A percentile compares a stretch with the other conserved stretches of the same genome.
Conservation (phyloP, 2,888 invertebrate species). For the Pammene fasciana region DNA sequence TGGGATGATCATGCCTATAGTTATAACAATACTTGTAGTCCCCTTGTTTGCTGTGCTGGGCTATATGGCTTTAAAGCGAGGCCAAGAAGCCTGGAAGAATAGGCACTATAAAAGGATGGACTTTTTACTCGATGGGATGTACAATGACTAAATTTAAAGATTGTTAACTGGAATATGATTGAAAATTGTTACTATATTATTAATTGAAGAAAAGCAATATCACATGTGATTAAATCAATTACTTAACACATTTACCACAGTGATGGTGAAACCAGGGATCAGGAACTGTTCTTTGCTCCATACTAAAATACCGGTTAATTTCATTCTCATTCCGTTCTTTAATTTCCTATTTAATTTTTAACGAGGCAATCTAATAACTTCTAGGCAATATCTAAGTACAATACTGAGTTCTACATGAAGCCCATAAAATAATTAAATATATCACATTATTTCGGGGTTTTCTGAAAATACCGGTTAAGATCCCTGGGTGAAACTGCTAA, state of each 20-base stretch:
- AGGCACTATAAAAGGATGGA: constrained; percentile 94
- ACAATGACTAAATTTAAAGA: constrained; percentile 85
- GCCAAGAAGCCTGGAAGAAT: constrained; percentile 93
- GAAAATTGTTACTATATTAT: not conserved
- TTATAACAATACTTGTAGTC: constrained; percentile 88
- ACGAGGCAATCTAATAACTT: no score
- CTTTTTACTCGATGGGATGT: constrained; percentile 94
- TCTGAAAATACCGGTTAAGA: no score
- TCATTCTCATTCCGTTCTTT: no score
- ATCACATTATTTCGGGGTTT: no score
- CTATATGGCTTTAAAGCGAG: constrained; percentile 86
- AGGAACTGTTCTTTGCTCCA: no score
- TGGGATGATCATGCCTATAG: constrained; percentile 89
- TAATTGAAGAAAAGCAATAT: constrained; percentile 19
- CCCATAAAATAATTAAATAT: no score
- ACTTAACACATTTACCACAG: not conserved
- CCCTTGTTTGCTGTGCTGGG: constrained; percentile 88
- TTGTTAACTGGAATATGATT: not conserved
- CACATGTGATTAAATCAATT: constrained; percentile 4
- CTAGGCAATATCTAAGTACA: no score
- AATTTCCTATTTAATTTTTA: no score
- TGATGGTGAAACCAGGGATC: not conserved
- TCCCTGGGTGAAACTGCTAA: no score
- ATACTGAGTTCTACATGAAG: no score
- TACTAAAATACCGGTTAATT: no score